Percentiles rank a stretch among this genome's conserved stretches.
Conservation (phyloP, 2,888 invertebrate species). For the Latrodectus hesperus region DNA sequence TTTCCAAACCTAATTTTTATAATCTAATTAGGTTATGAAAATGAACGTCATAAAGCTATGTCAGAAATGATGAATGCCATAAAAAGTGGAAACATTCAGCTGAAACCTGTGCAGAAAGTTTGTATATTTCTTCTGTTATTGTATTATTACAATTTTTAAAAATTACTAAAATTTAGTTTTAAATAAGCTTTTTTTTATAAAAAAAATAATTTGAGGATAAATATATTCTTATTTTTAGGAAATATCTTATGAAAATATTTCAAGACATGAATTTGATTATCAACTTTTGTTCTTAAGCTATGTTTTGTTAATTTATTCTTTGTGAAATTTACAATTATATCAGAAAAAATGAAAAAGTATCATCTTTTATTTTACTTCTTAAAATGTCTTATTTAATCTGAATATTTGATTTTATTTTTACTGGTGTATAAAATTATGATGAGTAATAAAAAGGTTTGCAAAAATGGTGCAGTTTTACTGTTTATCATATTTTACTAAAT, state of each 20-base stretch:
- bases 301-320: no score
- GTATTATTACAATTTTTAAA: background rate
- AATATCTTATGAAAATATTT: background rate
- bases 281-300: no score
- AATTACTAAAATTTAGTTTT: background rate
- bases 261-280: background rate
- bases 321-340: no score
- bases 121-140: background rate
- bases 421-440: no score
- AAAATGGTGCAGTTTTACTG: no score
- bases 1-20: no score
- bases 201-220: background rate
- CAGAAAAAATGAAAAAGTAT: no score
- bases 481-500: no score
- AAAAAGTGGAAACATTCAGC: conserved; percentile 36
- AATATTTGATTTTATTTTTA: no score
- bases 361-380: no score
- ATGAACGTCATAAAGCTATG: conserved; percentile 39
- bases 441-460: no score
- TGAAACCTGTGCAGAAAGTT: conserved; percentile 44
- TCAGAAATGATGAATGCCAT: conserved; percentile 52
- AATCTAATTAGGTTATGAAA: conserved; percentile 1
- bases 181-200: background rate
- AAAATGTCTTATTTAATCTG: no score
- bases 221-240: background rate